Evolutionary conservation across 2,113 vertebrate species (phyloP), one percentile per base, ranked within the genome.

Genomic region (Hiodon alosoides): DNA sequence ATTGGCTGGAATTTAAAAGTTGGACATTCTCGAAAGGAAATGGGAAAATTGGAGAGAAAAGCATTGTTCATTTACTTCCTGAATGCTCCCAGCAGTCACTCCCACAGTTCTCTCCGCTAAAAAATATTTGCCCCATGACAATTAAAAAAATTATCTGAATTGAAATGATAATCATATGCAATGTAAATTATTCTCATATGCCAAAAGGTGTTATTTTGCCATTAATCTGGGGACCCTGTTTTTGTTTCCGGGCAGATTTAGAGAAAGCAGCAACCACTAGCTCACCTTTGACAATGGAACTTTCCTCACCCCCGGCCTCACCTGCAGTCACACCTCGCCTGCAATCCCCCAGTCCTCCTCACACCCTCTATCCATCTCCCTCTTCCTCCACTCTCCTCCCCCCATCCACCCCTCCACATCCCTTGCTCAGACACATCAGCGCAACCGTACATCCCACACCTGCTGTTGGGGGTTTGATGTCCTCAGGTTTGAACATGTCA

Each of bases 351-450:
- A 71, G 69, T n/a, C 14, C 50, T 8, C 1, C 11, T 50, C 16
- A 80, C 5, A n/a, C 53, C 72, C 55, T 66, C 54, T 50, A 78
- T 52, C 8, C 48, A 46, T 76, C 78, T 76, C 60, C 13, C 2
- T 61, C 8, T 3, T 71, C 76, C 59, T 73, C 4, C 58, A 50
- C 67, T n/a, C 16, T 4, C 4, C 65, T 51, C n/a, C 17, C n/a
- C 11, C 60, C 14, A 13, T 10, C 13, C 4, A 55, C 50, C 5
- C 69, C 51, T 73, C 64, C 5, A 17, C 31, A 31, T 14, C 60
- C 17, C 71, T 7, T 11, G 2, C 10, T 62, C 71, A 48, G 13
- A 53, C 59, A 7, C n/a, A 48, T n/a, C 6, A 7, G 5, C 71
- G 10, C 48, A 13, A 16, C 31, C 7, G 54, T 52, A 68, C 13